phyloP scores from a whole-genome alignment of 2,888 invertebrate genomes.

The Nineta flava region DNA sequence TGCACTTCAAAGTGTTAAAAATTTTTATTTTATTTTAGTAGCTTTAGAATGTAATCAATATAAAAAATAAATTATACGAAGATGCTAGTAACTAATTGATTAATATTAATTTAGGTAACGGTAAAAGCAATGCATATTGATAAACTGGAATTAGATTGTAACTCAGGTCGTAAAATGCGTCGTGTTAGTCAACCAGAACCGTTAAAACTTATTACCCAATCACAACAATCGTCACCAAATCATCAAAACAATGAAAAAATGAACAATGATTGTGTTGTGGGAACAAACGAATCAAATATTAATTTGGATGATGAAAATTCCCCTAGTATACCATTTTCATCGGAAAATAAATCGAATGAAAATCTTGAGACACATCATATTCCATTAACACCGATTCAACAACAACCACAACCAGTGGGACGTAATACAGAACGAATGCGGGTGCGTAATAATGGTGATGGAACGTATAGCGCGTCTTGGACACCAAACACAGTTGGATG shows the following conservation, averaged over 20 bases:
- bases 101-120: slow-evolving; percentile 34
- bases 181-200: slow-evolving; percentile 37
- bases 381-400: slow-evolving; percentile 12
- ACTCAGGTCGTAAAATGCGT: slow-evolving; percentile 40
- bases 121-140: slow-evolving; percentile 58
- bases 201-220: not conserved
- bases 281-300: slow-evolving; percentile 18
- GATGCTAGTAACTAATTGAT: not conserved
- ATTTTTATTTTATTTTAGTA: no score
- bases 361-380: not conserved
- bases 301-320: slow-evolving; percentile 17
- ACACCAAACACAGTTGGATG: slow-evolving; percentile 80
- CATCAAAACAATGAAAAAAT: not conserved
- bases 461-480: slow-evolving; percentile 77
- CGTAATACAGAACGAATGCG: slow-evolving; percentile 66
- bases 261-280: no score
- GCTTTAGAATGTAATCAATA: no score
- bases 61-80: no score
- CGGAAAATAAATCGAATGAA: not conserved
- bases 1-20: no score
- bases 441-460: slow-evolving; percentile 61
- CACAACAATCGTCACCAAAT: not conserved
- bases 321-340: not conserved
- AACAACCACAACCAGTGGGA: slow-evolving; percentile 44
- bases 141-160: slow-evolving; percentile 43